Evolutionary conservation across 2,113 vertebrate genomes (phyloP).

Genomic region (Trinectes maculatus): DNA sequence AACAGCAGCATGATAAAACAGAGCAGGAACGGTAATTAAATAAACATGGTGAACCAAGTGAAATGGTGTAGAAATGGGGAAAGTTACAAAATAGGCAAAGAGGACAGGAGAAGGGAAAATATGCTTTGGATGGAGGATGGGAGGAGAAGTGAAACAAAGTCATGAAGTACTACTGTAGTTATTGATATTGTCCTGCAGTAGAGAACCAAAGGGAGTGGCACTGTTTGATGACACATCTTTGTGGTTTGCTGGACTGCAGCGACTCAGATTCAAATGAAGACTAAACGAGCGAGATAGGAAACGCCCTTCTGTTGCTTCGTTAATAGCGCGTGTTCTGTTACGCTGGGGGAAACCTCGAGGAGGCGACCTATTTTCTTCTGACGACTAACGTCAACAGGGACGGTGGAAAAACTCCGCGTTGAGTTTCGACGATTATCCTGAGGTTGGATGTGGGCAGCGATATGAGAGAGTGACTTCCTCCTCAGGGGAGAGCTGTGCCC

Average conservation of each 20-base stretch:
- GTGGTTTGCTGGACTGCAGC: neutral
- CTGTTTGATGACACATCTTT: conserved; percentile 35
- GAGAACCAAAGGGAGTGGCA: conserved; percentile 16
- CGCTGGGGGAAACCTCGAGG: conserved; percentile 40
- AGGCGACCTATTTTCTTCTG: conserved; percentile 57
- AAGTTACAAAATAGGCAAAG: conserved; percentile 57
- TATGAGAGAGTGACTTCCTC: conserved; percentile 65
- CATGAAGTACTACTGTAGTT: conserved; percentile 29
- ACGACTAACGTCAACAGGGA: conserved; percentile 69
- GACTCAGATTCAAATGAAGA: neutral
- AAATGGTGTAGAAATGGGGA: conserved; percentile 50
- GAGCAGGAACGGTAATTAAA: conserved; percentile 58
- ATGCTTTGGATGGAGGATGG: conserved; percentile 16
- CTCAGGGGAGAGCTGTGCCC: conserved; percentile 66
- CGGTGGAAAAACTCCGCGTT: conserved; percentile 11
- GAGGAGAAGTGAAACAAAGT: conserved; percentile 32
- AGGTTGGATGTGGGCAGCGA: conserved; percentile 72
- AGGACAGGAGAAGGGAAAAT: conserved; percentile 33
- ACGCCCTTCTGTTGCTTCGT: conserved; percentile 13
- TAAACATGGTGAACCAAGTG: conserved; percentile 69
- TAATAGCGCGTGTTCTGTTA: conserved; percentile 10
- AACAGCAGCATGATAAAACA: conserved; percentile 55
- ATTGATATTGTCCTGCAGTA: conserved; percentile 5
- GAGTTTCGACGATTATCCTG: conserved; percentile 51
- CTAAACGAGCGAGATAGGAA: conserved; percentile 10